These are phyloP conservation scores for Chlorocebus sabaeus DNA, from an alignment of 2,113 vertebrate species.

Conservation along the genomic window DNA sequence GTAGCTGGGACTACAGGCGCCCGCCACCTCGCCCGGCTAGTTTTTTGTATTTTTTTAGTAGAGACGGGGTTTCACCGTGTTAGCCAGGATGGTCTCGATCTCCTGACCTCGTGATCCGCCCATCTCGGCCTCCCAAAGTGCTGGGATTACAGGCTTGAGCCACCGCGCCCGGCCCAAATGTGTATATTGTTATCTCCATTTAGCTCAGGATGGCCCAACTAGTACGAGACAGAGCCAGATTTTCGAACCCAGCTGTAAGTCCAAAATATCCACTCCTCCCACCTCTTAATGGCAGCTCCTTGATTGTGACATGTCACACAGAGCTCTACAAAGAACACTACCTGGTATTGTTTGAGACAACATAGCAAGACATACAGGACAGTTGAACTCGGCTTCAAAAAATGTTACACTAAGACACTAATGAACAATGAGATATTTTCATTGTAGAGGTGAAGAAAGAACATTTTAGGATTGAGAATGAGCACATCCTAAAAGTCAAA, in stretches of 20 bases:
- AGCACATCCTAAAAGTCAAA: not conserved
- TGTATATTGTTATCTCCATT: not conserved
- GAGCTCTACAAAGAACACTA: not conserved
- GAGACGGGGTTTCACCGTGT: too few relatives aligned
- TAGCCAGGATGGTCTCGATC: too few relatives aligned
- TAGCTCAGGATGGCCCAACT: not conserved
- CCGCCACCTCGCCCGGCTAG: too few relatives aligned
- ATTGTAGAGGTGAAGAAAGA: not conserved
- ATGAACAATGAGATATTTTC: conserved; percentile 4
- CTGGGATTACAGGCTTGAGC: too few relatives aligned
- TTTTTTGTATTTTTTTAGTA: too few relatives aligned
- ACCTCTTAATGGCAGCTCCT: not conserved
- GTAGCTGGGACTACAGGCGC: too few relatives aligned
- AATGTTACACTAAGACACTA: not conserved
- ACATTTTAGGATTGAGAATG: not conserved
- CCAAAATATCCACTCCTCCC: not conserved
- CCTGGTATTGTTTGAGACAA: not conserved
- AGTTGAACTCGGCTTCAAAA: conserved; percentile 32
- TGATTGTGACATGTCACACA: not conserved
- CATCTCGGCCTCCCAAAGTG: too few relatives aligned
- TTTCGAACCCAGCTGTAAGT: not conserved
- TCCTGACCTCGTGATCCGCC: too few relatives aligned
- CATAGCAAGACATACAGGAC: not conserved
- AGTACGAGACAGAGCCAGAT: not conserved
- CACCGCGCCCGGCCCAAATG: not conserved